phyloP scores from a whole-genome alignment of 1,140 invertebrate genomes.

The Musca vetustissima region DNA sequence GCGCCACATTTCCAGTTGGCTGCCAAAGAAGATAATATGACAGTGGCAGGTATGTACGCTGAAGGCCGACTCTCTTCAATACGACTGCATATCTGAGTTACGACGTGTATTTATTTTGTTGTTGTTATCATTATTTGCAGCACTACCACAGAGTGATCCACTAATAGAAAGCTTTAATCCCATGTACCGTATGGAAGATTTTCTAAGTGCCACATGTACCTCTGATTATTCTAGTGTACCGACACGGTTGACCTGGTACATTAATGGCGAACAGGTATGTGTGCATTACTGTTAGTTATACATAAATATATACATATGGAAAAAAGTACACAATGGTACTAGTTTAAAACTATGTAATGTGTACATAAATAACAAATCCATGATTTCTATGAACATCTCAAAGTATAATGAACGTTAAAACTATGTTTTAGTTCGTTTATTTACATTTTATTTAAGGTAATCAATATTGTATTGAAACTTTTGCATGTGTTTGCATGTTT shows the following conservation, averaged over 20 bases:
- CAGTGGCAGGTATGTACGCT: slow-evolving; percentile 59
- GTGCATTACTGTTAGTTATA: not conserved
- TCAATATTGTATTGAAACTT: too few relatives aligned
- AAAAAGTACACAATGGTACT: too few relatives aligned
- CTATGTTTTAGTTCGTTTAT: too few relatives aligned
- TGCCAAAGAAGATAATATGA: slow-evolving; percentile 63
- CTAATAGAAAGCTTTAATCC: slow-evolving; percentile 60
- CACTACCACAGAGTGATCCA: slow-evolving; percentile 61
- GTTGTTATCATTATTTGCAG: slow-evolving; percentile 52
- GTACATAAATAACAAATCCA: too few relatives aligned
- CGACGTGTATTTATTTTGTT: slow-evolving; percentile 33
- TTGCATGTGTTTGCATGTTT: slow-evolving; percentile 18
- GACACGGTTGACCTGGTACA: slow-evolving; percentile 64
- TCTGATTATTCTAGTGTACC: slow-evolving; percentile 63
- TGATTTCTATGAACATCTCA: too few relatives aligned
- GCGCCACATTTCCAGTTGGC: slow-evolving; percentile 65
- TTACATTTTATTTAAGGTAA: too few relatives aligned
- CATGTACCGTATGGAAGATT: slow-evolving; percentile 62
- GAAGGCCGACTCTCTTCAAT: not conserved
- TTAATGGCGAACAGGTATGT: slow-evolving; percentile 62
- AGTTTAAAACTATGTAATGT: too few relatives aligned
- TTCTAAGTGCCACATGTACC: slow-evolving; percentile 62
- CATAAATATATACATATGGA: too few relatives aligned
- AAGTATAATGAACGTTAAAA: too few relatives aligned
- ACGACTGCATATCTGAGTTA: slow-evolving; percentile 21